Conservation (phyloP, 2,888 invertebrate genomes). For the Tipula vernalis region DNA sequence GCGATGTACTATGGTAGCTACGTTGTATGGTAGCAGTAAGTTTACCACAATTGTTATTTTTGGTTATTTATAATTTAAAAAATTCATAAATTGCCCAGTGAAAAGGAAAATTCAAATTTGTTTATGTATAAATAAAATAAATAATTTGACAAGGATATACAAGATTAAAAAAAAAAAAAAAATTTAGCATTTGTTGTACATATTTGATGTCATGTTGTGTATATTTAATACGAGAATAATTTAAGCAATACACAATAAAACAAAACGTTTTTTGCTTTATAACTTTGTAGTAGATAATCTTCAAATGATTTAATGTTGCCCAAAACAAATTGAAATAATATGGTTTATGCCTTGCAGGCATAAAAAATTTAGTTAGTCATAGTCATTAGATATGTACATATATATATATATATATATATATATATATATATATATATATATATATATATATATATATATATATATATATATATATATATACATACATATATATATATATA, state of each 20-base stretch:
- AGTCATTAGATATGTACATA: not conserved
- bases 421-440: too few species aligned
- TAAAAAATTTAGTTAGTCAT: not conserved
- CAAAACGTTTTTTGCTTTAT: not conserved
- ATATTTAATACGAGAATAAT: not conserved
- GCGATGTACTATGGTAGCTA: too few species aligned
- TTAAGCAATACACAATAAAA: not conserved
- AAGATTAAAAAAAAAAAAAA: not conserved
- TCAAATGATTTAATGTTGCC: not conserved
- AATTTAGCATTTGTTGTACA: not conserved
- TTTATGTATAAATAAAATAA: not conserved
- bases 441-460: too few species aligned
- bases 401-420: too few species aligned
- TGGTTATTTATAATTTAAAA: not conserved
- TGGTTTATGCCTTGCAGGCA: not conserved
- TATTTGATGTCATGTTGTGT: not conserved
- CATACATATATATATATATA: too few species aligned
- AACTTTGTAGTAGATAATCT: not conserved
- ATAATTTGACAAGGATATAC: not conserved
- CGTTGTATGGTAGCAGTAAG: not conserved
- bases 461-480: too few species aligned
- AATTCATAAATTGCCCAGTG: not conserved
- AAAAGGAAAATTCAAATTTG: not conserved
- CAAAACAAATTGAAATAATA: not conserved
- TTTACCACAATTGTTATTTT: not conserved